Evolutionary conservation across 2,113 vertebrate genomes (phyloP).

Genomic region (Axis porcinus): DNA sequence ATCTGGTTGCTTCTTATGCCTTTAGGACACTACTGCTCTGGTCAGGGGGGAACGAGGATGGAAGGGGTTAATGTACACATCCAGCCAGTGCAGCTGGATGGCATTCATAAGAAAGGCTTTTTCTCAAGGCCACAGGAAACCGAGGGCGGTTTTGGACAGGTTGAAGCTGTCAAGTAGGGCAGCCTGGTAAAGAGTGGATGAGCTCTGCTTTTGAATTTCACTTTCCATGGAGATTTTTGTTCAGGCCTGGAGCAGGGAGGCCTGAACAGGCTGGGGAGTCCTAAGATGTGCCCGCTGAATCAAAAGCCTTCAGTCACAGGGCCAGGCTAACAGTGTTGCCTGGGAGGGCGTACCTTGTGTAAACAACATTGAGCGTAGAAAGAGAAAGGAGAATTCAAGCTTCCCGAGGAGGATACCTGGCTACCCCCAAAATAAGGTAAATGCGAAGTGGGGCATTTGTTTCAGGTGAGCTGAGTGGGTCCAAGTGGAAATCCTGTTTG

Average conservation of each 20-base stretch:
- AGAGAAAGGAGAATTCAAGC: background rate
- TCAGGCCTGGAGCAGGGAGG: background rate
- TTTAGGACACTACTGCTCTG: background rate
- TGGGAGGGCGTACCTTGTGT: background rate
- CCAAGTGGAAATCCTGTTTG: background rate
- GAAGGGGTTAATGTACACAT: background rate
- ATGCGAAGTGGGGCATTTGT: background rate
- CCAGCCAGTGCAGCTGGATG: background rate
- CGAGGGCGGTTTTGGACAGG: background rate
- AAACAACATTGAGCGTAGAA: background rate
- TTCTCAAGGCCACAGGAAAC: constrained; percentile 15
- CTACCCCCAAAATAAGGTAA: background rate
- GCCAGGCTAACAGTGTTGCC: background rate
- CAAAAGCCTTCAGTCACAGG: background rate
- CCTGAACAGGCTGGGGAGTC: background rate
- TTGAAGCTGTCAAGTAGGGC: background rate
- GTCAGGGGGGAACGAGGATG: background rate
- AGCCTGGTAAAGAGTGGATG: background rate
- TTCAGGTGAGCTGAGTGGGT: background rate
- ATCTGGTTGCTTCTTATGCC: background rate
- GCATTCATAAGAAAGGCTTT: background rate
- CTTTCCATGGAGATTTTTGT: constrained; percentile 22
- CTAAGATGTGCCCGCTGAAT: background rate
- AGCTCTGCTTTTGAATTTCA: constrained; percentile 24
- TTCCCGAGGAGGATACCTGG: background rate